Evolutionary conservation across 30 jellyfish, hydroid and myxozoan species (phyloP), one percentile per base, ranked within the genome.

Genomic region (Rhopilema esculentum): DNA sequence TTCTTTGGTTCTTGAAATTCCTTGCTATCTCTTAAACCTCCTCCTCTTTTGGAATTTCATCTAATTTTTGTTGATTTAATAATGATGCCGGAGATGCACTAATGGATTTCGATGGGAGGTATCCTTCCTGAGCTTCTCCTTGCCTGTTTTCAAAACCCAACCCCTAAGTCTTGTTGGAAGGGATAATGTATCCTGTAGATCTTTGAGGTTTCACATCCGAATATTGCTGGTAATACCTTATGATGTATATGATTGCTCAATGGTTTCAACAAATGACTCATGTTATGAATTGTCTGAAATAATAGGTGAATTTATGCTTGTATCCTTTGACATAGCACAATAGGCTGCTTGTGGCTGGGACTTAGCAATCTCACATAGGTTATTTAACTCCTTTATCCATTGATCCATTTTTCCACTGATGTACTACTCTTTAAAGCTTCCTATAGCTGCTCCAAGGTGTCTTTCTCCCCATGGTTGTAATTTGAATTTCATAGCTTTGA

Each of bases 51-150:
- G 78, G 83, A 6, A 53, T n/a, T n/a, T n/a, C n/a, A n/a, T n/a
- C n/a, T n/a, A n/a, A n/a, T n/a, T n/a, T n/a, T n/a, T 33, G 86
- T 23, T 75, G 66, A 40, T 29, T 79, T 75, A 48, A 29, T 79
- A 75, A 51, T 6, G 73, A 79, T 4, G 24, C 86, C 21, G 21
- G 86, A 18, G 73, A 32, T 75, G 86, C 81, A 51, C 79, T 75
- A 18, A 75, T 51, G 15, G 30, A 48, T 49, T 75, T 27, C 49
- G 86, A 75, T 29, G 24, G n/a, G n/a, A 16, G 28, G 75, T 75
- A 75, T 22, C 49, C 86, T 33, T 33, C 73, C 31, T 51, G 76
- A 12, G 86, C 9, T 51, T 40, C 86, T 33, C 49, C 30, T 29
- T 21, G 23, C 8, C 18, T 21, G 24, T 75, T 75, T n/a, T n/a